phyloP scores from a whole-genome alignment of 2,113 vertebrate genomes.

The Cyprinodon brontotheroides region DNA sequence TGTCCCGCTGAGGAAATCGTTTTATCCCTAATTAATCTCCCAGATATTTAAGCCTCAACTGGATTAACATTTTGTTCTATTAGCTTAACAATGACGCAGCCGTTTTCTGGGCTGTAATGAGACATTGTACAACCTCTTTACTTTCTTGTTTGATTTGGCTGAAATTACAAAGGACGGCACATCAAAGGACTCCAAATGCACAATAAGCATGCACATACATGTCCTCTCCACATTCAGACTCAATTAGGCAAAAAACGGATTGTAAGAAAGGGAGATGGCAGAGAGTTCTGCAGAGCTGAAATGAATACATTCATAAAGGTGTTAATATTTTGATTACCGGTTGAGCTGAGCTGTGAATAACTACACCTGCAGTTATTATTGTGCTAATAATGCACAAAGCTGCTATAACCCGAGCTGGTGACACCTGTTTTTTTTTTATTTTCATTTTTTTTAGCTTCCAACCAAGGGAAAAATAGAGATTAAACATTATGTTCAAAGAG shows the following conservation, averaged over 20 bases:
- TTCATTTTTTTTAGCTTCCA: constrained; percentile 5
- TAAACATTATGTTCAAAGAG: constrained; percentile 21
- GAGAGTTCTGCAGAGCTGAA: constrained; percentile 27
- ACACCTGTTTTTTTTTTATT: constrained; percentile 43
- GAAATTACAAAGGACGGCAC: constrained; percentile 61
- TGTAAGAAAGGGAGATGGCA: constrained; percentile 1
- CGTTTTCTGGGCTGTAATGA: constrained; percentile 54
- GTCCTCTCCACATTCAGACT: constrained; percentile 12
- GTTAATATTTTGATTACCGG: constrained; percentile 56
- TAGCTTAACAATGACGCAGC: constrained; percentile 51
- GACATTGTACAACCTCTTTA: constrained; percentile 30
- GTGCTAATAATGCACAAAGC: constrained; percentile 54
- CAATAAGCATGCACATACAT: constrained; percentile 17
- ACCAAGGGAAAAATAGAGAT: constrained; percentile 21
- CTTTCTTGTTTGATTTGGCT: constrained; percentile 53
- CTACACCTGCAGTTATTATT: constrained; percentile 72
- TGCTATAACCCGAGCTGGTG: constrained; percentile 10
- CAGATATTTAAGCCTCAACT: constrained; percentile 56
- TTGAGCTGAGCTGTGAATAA: constrained; percentile 48
- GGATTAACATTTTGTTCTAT: constrained; percentile 75
- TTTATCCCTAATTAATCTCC: constrained; percentile 69
- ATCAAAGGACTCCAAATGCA: constrained; percentile 55
- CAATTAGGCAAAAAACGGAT: neutral
- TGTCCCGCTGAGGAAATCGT: constrained; percentile 50
- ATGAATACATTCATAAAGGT: constrained; percentile 46